Percentiles rank a stretch among this genome's conserved stretches.
phyloP scores from a whole-genome alignment of 2,888 invertebrate species.

The Sesia bembeciformis region DNA sequence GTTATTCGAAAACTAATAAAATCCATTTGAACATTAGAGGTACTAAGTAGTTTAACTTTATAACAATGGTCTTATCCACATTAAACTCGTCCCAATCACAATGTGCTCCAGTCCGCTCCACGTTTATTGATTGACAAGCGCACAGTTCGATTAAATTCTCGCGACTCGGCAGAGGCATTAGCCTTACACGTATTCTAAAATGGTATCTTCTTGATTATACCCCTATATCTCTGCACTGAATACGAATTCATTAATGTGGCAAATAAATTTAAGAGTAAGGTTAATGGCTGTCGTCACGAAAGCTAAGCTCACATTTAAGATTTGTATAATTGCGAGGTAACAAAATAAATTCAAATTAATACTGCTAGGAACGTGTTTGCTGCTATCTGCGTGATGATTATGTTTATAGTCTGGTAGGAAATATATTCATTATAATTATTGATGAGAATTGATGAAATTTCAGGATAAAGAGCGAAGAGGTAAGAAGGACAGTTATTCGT shows the following conservation, averaged over 20 bases:
- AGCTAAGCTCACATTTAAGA: constrained; percentile 8
- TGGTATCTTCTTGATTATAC: constrained; percentile 17
- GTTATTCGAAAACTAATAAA: too few relatives aligned
- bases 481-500: too few relatives aligned
- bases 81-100: constrained; percentile 24
- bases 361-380: background rate
- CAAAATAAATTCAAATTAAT: background rate
- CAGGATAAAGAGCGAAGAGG: too few relatives aligned
- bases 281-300: constrained; percentile 15
- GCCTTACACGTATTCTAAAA: constrained; percentile 39
- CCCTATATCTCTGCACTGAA: constrained; percentile 8
- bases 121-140: constrained; percentile 70
- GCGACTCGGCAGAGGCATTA: constrained; percentile 51
- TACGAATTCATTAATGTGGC: constrained; percentile 21
- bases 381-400: background rate
- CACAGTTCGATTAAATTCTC: constrained; percentile 61
- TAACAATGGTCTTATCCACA: constrained; percentile 25
- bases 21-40: too few relatives aligned
- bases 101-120: constrained; percentile 40
- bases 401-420: too few relatives aligned
- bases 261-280: constrained; percentile 20
- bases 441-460: too few relatives aligned
- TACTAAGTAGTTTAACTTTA: background rate
- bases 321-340: constrained; percentile 1
- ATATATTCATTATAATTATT: too few relatives aligned